phyloP scores from a whole-genome alignment of 2,888 invertebrate species.

The Drosophila vallismaia region DNA sequence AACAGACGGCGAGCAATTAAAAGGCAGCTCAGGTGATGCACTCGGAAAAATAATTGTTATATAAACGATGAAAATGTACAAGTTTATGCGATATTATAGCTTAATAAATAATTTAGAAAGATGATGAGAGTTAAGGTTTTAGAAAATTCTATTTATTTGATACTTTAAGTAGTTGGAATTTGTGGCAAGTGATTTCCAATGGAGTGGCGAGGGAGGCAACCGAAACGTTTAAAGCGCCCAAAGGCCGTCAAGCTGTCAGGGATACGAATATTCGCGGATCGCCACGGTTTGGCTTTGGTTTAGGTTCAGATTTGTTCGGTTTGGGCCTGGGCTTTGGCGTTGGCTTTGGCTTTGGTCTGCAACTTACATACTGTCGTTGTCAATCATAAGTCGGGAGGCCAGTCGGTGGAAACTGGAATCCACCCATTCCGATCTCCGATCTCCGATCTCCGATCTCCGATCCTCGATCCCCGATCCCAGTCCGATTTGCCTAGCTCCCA shows the following conservation, averaged over 20 bases:
- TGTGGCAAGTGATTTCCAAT: conserved; percentile 1
- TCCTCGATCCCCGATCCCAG: no score
- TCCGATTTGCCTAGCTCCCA: conserved; percentile 1
- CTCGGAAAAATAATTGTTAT: not conserved
- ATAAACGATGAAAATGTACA: no score
- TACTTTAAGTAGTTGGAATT: no score
- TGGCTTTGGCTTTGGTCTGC: not conserved
- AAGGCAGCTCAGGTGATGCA: conserved; percentile 48
- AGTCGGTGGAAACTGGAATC: conserved; percentile 2
- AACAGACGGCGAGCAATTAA: conserved; percentile 73
- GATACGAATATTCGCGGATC: conserved; percentile 11
- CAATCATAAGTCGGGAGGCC: conserved; percentile 72
- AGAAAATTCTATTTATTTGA: no score
- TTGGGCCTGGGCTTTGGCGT: not conserved
- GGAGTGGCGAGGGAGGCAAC: conserved; percentile 36
- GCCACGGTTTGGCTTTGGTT: conserved; percentile 23
- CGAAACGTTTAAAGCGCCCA: conserved; percentile 76
- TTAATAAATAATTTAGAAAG: not conserved
- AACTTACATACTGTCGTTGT: conserved; percentile 73
- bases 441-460: not conserved
- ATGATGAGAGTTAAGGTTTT: no score
- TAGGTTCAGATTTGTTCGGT: conserved; percentile 29
- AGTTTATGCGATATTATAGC: not conserved
- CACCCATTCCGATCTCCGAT: not conserved
- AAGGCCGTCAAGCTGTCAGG: conserved; percentile 77